A percentile compares a stretch with the other conserved stretches of the same genome.
Evolutionary conservation across 2,888 invertebrate species (phyloP).

Genomic region (Malthinus seriepunctatus): DNA sequence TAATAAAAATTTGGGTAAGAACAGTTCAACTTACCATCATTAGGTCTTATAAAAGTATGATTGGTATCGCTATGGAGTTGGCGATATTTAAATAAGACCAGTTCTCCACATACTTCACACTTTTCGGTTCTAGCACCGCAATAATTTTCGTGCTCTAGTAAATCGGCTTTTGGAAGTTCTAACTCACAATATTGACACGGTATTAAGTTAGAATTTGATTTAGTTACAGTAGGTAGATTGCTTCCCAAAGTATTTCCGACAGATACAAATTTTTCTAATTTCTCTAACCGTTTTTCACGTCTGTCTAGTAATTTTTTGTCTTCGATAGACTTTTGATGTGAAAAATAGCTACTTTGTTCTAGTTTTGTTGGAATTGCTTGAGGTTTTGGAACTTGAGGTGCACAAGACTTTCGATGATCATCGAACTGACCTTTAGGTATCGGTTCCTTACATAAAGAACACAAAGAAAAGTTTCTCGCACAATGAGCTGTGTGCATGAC

Average conservation of each 20-base stretch:
- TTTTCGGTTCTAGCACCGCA: conserved; percentile 74
- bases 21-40: conserved; percentile 58
- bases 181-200: conserved; percentile 70
- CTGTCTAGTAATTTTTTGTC: conserved; percentile 38
- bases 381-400: conserved; percentile 54
- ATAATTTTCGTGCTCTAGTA: conserved; percentile 67
- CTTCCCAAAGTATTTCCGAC: conserved; percentile 7
- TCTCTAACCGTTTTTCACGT: conserved; percentile 31
- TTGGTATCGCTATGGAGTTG: conserved; percentile 66
- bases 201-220: conserved; percentile 45
- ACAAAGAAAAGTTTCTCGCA: conserved; percentile 66
- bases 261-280: conserved; percentile 18
- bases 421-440: conserved; percentile 63
- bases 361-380: conserved; percentile 31
- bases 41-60: conserved; percentile 66
- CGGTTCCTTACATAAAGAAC: conserved; percentile 70
- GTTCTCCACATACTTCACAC: conserved; percentile 68
- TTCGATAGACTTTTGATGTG: conserved; percentile 41
- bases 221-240: neutral
- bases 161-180: conserved; percentile 62
- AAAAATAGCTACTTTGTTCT: conserved; percentile 44
- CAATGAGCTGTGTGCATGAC: conserved; percentile 73
- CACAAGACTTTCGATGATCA: conserved; percentile 58
- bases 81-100: conserved; percentile 71
- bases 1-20: neutral